A percentile compares a stretch with the other conserved stretches of the same genome.
Conservation (phyloP, 2,797 vertebrate species). For the Amblyopsis hoosieri region DNA sequence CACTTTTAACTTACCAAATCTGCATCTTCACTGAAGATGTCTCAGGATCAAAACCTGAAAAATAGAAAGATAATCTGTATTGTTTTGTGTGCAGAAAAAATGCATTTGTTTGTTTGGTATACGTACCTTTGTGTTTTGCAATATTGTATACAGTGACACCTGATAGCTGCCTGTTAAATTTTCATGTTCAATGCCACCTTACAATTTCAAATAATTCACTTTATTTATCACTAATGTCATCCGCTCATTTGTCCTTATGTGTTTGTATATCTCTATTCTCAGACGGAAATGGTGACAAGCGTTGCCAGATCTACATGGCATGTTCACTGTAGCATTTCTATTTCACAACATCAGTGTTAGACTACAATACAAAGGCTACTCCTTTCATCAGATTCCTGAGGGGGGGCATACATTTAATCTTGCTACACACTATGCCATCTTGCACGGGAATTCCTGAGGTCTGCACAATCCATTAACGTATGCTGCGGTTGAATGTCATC, state of each 20-base stretch:
- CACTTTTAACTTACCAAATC: constrained; percentile 46
- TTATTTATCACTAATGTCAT: no score
- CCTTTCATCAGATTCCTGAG: constrained; percentile 33
- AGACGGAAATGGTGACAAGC: no score
- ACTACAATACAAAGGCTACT: constrained; percentile 7
- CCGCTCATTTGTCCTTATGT: no score
- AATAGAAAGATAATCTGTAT: constrained; percentile 33
- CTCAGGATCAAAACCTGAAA: constrained; percentile 48
- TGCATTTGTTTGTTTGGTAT: neutral
- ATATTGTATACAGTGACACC: neutral
- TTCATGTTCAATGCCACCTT: no score
- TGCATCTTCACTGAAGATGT: constrained; percentile 11
- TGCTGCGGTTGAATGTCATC: constrained; percentile 75
- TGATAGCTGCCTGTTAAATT: no score
- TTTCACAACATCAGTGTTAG: constrained; percentile 15
- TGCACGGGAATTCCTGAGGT: constrained; percentile 75
- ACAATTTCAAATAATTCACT: no score
- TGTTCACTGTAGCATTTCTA: constrained; percentile 17
- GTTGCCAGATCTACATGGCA: neutral
- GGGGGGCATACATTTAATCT: constrained; percentile 38
- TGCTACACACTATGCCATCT: constrained; percentile 53
- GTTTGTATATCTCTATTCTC: no score
- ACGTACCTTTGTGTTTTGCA: constrained; percentile 3
- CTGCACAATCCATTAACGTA: constrained; percentile 72
- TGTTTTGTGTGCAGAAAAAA: constrained; percentile 3